Conservation (phyloP, 2,888 invertebrate genomes). For the Chrysodeixis includens region DNA sequence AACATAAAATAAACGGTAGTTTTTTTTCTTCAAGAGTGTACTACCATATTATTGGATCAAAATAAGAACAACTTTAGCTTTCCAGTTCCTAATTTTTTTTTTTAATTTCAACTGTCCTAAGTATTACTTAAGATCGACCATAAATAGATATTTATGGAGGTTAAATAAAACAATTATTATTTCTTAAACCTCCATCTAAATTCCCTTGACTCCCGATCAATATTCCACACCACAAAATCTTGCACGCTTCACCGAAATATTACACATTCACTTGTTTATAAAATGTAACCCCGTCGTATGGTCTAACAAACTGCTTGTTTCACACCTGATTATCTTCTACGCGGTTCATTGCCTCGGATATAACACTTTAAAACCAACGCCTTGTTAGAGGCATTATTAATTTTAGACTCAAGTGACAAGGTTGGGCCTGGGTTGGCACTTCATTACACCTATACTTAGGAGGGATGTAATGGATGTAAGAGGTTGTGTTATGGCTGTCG, state of each 20-base stretch:
- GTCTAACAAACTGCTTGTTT: slow-evolving; percentile 62
- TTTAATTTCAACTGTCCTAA: too few relatives aligned
- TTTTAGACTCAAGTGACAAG: slow-evolving; percentile 58
- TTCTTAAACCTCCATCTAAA: too few relatives aligned
- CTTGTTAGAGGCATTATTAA: slow-evolving; percentile 62
- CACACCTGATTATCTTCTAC: slow-evolving; percentile 70
- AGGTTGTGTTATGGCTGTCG: slow-evolving; percentile 47
- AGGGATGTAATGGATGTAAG: slow-evolving; percentile 52
- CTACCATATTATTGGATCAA: too few relatives aligned
- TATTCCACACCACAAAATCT: slow-evolving; percentile 20
- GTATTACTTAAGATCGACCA: too few relatives aligned
- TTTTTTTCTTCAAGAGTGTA: too few relatives aligned
- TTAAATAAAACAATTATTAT: too few relatives aligned
- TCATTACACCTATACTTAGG: slow-evolving; percentile 54
- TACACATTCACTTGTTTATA: slow-evolving; percentile 47
- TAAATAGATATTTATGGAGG: too few relatives aligned
- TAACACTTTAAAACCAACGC: slow-evolving; percentile 61
- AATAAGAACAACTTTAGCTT: too few relatives aligned
- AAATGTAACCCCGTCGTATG: slow-evolving; percentile 54
- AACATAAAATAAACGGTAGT: too few relatives aligned
- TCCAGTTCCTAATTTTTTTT: too few relatives aligned
- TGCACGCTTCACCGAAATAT: slow-evolving; percentile 30
- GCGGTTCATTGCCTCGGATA: slow-evolving; percentile 67
- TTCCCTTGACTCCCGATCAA: background rate
- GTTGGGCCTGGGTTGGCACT: slow-evolving; percentile 53